Percentiles rank a stretch among this genome's conserved stretches.
These are phyloP conservation scores for Diadophis punctatus DNA, from an alignment of 2,113 vertebrate species.

Conservation along the genomic window DNA sequence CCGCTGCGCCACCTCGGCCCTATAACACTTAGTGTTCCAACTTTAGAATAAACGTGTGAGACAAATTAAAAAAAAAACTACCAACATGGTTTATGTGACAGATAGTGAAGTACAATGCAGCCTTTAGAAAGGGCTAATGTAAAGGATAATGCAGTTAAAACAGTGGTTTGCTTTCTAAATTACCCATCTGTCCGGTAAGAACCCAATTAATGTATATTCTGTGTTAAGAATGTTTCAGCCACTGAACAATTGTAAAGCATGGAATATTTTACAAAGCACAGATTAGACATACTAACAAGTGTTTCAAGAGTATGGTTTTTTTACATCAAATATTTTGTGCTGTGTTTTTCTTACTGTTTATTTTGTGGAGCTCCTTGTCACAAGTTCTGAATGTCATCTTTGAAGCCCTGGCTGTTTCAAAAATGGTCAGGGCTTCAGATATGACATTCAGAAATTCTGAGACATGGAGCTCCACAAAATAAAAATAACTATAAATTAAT, in stretches of 20 bases:
- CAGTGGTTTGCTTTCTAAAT: neutral
- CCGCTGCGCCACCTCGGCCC: too few species aligned
- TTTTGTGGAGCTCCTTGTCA: neutral
- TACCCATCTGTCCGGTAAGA: neutral
- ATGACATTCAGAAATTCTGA: neutral
- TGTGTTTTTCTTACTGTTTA: neutral
- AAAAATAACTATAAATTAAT: slow-evolving; percentile 1
- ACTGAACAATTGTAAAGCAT: neutral
- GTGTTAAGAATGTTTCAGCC: neutral
- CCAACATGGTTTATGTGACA: neutral
- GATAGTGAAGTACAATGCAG: neutral
- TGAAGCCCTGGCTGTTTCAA: too few species aligned
- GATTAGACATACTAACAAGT: neutral
- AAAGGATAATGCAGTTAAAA: neutral
- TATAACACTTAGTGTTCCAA: neutral
- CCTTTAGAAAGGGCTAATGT: neutral
- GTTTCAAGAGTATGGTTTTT: neutral
- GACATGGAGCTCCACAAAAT: neutral
- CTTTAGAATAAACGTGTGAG: neutral
- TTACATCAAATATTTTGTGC: neutral
- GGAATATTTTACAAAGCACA: neutral
- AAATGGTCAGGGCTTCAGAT: neutral
- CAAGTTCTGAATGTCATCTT: too few species aligned
- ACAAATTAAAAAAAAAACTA: neutral
- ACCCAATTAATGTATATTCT: neutral